phyloP scores from a whole-genome alignment of 2,888 invertebrate species.

The Ichneumoninae sp. region DNA sequence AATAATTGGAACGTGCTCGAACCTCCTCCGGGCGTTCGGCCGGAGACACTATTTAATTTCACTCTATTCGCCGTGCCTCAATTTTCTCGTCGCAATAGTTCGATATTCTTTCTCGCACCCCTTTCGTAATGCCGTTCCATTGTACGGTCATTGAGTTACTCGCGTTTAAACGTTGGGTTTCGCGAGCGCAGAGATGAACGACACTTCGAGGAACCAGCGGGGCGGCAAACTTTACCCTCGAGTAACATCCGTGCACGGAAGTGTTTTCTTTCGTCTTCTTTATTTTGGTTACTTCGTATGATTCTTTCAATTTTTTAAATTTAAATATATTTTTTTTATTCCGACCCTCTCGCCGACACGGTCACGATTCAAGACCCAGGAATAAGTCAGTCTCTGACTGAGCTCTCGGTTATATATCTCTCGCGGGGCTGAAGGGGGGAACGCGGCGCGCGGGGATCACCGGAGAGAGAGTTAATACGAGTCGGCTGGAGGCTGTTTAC shows the following conservation, averaged over 20 bases:
- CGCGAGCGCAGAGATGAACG: conserved; percentile 14
- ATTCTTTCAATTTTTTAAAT: background rate
- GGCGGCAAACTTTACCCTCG: conserved; percentile 1
- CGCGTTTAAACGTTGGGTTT: conserved; percentile 33
- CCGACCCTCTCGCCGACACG: conserved; percentile 22
- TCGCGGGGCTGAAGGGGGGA: conserved; percentile 35
- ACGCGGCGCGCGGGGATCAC: conserved; percentile 52
- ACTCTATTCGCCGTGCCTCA: conserved; percentile 26
- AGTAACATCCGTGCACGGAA: conserved; percentile 31
- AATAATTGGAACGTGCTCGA: conserved; percentile 77
- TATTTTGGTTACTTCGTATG: conserved; percentile 6
- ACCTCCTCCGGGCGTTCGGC: conserved; percentile 59
- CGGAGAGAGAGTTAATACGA: conserved; percentile 74
- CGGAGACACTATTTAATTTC: conserved; percentile 39
- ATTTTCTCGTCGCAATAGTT: conserved; percentile 36
- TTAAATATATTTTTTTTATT: background rate
- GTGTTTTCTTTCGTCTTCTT: conserved; percentile 48
- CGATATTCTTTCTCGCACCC: conserved; percentile 8
- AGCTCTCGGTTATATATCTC: conserved; percentile 47
- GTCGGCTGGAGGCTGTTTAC: conserved; percentile 75
- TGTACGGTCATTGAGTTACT: conserved; percentile 67
- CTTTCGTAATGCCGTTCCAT: conserved; percentile 63
- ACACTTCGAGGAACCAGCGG: background rate
- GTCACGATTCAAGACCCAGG: conserved; percentile 42
- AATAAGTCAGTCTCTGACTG: conserved; percentile 52